Evolutionary conservation across 92 coral and sea anemone genomes (phyloP), one percentile per base, ranked within the genome.

Genomic region (Plumapathes pennacea): DNA sequence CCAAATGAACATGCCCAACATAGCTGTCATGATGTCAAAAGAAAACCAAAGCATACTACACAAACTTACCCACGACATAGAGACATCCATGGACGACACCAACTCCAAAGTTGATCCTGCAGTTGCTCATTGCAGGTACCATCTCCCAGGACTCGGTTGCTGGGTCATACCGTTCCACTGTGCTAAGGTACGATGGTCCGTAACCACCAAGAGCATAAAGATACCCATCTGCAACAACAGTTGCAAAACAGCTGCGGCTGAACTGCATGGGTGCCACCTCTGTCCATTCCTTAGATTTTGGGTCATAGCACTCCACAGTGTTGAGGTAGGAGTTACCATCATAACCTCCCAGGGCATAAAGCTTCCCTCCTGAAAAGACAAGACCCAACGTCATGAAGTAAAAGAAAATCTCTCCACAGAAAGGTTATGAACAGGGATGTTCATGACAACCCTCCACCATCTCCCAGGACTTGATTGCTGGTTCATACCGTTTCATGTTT

Each of bases 201-300:
- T 89, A 89, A 26, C 97, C 97, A 24, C 97, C 97, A 44, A 89
- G 37, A 5, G 97, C 97, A 62, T 89, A 89, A 21, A 89, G 77
- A 61, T 81, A 89, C n/a, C 89, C 97, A 75, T 89, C 97, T 5
- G 84, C 57, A 21, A 85, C 82, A 13, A 85, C 92, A 37, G 92
- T 72, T 8, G 92, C 92, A 80, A 89, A 89, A 54, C 97, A 89
- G 54, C 97, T 89, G 5, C 97, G 92, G 64, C 97, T 85, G 56
- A 78, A 89, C 19, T 79, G 74, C 97, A 89, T 89, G 20, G 97
- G 63, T 8, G 88, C 83, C 6, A 82, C 87, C 17, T 72, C 77
- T 41, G 64, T 81, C 97, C 97, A 89, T 34, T 89, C 85, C 29
- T 89, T 85, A 45, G 82, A 52, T 36, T 71, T 78, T 38, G 82